Percentiles rank a stretch among this genome's conserved stretches.
These are phyloP conservation scores for Hirudo medicinalis DNA, from an alignment of 1,140 invertebrate genomes.

Conservation along the genomic window DNA sequence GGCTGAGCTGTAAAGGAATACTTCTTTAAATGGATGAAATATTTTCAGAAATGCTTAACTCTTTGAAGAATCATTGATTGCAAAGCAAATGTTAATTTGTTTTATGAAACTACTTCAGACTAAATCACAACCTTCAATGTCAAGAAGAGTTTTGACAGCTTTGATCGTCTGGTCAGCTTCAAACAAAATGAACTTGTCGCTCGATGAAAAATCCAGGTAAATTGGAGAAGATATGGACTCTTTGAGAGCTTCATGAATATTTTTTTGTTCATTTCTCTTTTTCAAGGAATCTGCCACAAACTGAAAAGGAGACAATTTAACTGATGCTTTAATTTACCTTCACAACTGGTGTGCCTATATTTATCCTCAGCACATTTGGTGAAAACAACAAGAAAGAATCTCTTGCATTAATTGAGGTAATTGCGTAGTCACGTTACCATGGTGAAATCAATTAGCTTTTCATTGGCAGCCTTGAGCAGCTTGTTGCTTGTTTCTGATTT, in stretches of 20 bases:
- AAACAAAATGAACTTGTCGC: neutral
- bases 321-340: too few relatives aligned
- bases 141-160: neutral
- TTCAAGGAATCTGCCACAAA: neutral
- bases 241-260: neutral
- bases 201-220: slow-evolving; percentile 6
- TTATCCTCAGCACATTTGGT: too few relatives aligned
- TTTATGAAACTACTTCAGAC: neutral
- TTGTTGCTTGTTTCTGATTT: slow-evolving; percentile 35
- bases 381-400: too few relatives aligned
- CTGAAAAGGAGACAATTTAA: neutral
- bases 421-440: slow-evolving; percentile 26
- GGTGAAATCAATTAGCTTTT: slow-evolving; percentile 35
- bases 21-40: too few relatives aligned
- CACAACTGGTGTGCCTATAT: too few relatives aligned
- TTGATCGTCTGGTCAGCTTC: neutral
- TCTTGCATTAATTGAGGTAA: too few relatives aligned
- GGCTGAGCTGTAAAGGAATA: too few relatives aligned
- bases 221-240: neutral
- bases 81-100: too few relatives aligned
- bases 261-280: neutral
- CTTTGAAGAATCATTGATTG: too few relatives aligned
- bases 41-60: too few relatives aligned
- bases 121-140: neutral
- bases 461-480: slow-evolving; percentile 36